Evolutionary conservation across 2,888 invertebrate species (phyloP).

Genomic region (Maniola hyperantus): DNA sequence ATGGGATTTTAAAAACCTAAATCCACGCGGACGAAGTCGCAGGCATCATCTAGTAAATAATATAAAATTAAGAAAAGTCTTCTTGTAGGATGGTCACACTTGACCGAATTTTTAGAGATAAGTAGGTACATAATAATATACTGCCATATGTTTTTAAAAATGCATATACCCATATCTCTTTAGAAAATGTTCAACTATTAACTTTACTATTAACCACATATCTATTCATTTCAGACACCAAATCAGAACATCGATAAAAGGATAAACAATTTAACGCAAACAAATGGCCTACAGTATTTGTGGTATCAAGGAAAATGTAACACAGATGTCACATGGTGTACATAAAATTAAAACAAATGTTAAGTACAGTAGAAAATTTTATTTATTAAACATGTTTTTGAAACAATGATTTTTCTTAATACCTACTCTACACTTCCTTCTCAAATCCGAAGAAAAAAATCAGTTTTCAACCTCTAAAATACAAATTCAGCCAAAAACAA

Average conservation of each 20-base stretch:
- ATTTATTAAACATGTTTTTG: slow-evolving; percentile 42
- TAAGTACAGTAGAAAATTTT: slow-evolving; percentile 28
- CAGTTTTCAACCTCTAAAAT: not conserved
- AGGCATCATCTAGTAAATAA: too few species aligned
- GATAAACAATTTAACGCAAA: slow-evolving; percentile 81
- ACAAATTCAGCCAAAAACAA: not conserved
- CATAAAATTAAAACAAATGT: slow-evolving; percentile 42
- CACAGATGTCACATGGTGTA: slow-evolving; percentile 90
- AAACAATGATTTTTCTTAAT: slow-evolving; percentile 32
- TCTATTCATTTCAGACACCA: slow-evolving; percentile 50
- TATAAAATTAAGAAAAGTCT: too few species aligned
- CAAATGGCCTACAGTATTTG: slow-evolving; percentile 88
- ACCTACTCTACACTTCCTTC: slow-evolving; percentile 14
- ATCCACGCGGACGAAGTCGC: too few species aligned
- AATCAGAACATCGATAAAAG: slow-evolving; percentile 50
- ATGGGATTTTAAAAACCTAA: too few species aligned
- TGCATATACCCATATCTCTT: too few species aligned
- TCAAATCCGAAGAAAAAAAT: not conserved
- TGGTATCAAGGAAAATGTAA: slow-evolving; percentile 97
- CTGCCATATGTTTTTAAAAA: too few species aligned
- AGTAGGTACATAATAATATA: too few species aligned
- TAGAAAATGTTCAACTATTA: too few species aligned
- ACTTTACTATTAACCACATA: not conserved
- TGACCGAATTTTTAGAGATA: too few species aligned
- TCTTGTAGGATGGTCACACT: too few species aligned